These are phyloP conservation scores for Frankliniella fusca DNA, from an alignment of 2,888 invertebrate genomes.

Conservation along the genomic window DNA sequence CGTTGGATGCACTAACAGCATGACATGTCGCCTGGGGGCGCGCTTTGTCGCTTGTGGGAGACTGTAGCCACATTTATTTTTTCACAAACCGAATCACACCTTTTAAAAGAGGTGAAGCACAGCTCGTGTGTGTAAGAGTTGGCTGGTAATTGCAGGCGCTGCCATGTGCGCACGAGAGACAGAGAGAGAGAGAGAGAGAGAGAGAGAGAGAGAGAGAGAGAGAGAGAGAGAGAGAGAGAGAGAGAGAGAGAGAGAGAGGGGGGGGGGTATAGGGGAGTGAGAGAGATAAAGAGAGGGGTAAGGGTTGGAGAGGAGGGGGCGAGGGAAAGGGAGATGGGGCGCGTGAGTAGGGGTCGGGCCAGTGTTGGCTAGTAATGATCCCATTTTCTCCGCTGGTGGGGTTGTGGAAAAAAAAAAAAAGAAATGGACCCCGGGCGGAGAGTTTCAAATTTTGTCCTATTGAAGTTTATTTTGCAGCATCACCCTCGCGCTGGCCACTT, in stretches of 20 bases:
- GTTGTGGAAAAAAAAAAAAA: background rate
- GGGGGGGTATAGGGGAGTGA: too few relatives aligned
- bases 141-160: too few relatives aligned
- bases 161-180: background rate
- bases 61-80: background rate
- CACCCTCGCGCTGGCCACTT: background rate
- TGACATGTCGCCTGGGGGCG: background rate
- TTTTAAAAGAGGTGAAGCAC: constrained; percentile 20
- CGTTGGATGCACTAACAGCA: constrained; percentile 12
- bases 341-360: background rate
- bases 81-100: constrained; percentile 16
- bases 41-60: background rate
- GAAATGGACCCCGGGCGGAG: background rate
- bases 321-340: background rate
- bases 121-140: background rate
- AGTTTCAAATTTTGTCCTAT: constrained; percentile 8
- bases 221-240: too few relatives aligned
- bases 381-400: background rate
- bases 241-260: too few relatives aligned
- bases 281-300: too few relatives aligned
- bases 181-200: too few relatives aligned
- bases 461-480: background rate
- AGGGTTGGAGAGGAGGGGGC: too few relatives aligned
- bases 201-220: too few relatives aligned
- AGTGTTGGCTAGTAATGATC: background rate